These are phyloP conservation scores for Archilochus colubris DNA, from an alignment of 2,113 vertebrate genomes.

Conservation along the genomic window DNA sequence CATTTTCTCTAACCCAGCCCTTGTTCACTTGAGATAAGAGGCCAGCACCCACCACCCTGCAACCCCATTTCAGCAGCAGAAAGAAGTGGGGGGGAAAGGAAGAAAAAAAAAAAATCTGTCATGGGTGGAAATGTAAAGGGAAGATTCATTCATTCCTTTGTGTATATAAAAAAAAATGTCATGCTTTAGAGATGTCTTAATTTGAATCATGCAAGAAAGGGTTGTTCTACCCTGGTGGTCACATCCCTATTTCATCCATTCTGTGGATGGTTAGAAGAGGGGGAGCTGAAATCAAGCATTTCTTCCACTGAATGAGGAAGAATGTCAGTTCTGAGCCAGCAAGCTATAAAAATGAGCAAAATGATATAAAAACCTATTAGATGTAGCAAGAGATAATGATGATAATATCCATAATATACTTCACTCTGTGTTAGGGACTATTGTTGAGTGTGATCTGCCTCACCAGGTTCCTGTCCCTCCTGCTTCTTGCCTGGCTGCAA, in stretches of 20 bases:
- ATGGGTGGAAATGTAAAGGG: background rate
- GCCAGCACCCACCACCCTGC: too few relatives aligned
- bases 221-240: background rate
- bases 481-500: slow-evolving; percentile 20
- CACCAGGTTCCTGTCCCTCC: slow-evolving; percentile 49
- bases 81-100: background rate
- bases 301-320: slow-evolving; percentile 40
- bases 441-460: slow-evolving; percentile 61
- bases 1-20: too few relatives aligned
- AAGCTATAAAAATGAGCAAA: slow-evolving; percentile 68
- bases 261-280: slow-evolving; percentile 18
- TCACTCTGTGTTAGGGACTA: slow-evolving; percentile 45
- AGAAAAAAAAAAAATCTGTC: background rate
- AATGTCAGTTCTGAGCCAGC: slow-evolving; percentile 53
- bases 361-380: slow-evolving; percentile 68
- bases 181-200: background rate
- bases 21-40: too few relatives aligned
- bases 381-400: slow-evolving; percentile 59
- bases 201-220: background rate
- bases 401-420: slow-evolving; percentile 66
- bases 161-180: background rate
- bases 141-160: background rate
- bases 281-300: slow-evolving; percentile 40
- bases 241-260: slow-evolving; percentile 40
- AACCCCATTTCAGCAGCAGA: background rate